Evolutionary conservation across 2,888 invertebrate species (phyloP), one percentile per base, ranked within the genome.

Genomic region (Thalpophila matura): DNA sequence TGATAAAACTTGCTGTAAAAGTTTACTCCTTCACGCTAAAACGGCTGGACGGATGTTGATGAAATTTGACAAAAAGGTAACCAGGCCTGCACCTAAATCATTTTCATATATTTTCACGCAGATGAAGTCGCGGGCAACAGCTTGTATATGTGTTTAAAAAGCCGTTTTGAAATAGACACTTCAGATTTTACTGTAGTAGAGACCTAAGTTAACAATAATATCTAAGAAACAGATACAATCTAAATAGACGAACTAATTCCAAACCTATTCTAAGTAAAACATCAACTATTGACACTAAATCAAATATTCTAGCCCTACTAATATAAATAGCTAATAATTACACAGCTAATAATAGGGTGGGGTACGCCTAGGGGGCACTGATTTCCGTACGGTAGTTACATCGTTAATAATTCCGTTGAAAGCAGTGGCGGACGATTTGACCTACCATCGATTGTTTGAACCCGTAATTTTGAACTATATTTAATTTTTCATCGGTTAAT

Each of bases 341-440:
- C 38, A 31, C 3, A 51, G 50, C 26, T 68, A 71, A 68, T 68
- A 20, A 56, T 12, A 56, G 20, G 24, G 2, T 24, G 10, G 4
- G 35, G 18, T 4, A 26, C 14, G 12, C 6, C 33, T 37, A 7
- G 38, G 7, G 29, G 55, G 35, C 42, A 42, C 31, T 26, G 66
- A 65, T 72, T 71, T 72, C 37, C 33, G 35, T 3, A 20, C n/a
- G 42, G 27, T 20, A 43, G 3, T 37, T 7, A 18, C 18, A 6
- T 65, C 56, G 16, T 69, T n/a, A 69, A 72, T 69, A 72, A 69
- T 69, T 69, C 72, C 5, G 10, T 38, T 7, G 14, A 9, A 56
- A 29, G 50, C 26, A 4, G 27, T 22, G 26, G 33, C 33, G 38
- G 40, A 31, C 24, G 37, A 33, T 50, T 62, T 70, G 38, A 63